Evolutionary conservation across 2,797 vertebrate species (phyloP).

Genomic region (Xiphorhynchus erythropygius): DNA sequence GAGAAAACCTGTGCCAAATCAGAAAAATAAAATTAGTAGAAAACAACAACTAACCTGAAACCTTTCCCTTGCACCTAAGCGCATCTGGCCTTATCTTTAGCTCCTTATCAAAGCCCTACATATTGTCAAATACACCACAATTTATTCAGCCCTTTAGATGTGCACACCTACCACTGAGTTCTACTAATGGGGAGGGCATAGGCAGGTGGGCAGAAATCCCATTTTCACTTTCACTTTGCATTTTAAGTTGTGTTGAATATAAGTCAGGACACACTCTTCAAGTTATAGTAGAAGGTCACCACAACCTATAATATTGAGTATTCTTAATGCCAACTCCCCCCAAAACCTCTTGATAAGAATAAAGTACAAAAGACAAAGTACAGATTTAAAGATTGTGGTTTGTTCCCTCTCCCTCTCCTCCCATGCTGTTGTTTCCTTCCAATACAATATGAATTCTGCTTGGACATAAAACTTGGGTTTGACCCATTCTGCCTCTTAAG

Average conservation of each 20-base stretch:
- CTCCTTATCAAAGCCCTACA: neutral
- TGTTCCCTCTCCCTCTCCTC: neutral
- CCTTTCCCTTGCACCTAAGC: neutral
- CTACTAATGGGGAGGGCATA: fast-evolving
- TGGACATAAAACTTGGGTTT: neutral
- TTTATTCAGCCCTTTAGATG: neutral
- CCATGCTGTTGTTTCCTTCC: neutral
- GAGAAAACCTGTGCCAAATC: neutral
- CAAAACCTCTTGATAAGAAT: neutral
- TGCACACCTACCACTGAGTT: neutral
- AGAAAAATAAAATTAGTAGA: neutral
- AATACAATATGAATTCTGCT: fast-evolving
- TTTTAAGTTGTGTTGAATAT: neutral
- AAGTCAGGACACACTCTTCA: neutral
- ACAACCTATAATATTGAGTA: neutral
- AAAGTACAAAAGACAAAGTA: neutral
- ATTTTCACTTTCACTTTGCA: neutral
- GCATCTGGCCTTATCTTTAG: neutral
- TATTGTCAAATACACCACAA: neutral
- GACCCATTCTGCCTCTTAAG: neutral
- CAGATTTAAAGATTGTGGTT: neutral
- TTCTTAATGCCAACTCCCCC: neutral
- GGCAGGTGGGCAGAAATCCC: neutral
- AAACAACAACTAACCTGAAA: neutral
- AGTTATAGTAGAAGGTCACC: neutral